These are phyloP conservation scores for Melanaphis sacchari DNA, from an alignment of 1,140 invertebrate species.

Conservation along the genomic window DNA sequence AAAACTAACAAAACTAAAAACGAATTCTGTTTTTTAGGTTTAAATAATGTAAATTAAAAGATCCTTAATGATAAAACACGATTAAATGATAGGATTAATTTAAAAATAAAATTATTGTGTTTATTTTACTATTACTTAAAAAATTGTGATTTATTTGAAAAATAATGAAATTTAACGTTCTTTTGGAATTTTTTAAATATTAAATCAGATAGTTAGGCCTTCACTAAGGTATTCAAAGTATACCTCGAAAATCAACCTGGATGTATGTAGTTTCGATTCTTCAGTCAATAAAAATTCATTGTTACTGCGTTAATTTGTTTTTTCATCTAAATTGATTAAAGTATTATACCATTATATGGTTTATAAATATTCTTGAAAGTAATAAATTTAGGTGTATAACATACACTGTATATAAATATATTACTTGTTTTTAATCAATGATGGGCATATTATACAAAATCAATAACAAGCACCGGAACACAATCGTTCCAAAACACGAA, in stretches of 20 bases:
- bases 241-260: not conserved
- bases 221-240: not conserved
- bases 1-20: not conserved
- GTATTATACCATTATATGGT: not conserved
- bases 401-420: no score
- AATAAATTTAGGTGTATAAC: not conserved
- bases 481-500: not conserved
- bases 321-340: not conserved
- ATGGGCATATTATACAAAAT: not conserved
- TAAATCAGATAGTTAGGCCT: not conserved
- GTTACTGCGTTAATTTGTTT: not conserved
- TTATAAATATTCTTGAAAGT: not conserved
- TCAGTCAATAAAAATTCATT: not conserved
- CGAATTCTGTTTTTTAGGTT: not conserved
- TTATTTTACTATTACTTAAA: not conserved
- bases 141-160: not conserved
- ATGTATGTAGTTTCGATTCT: not conserved
- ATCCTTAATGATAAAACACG: not conserved
- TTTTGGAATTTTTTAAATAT: not conserved
- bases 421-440: not conserved
- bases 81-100: not conserved
- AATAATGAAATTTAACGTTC: not conserved
- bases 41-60: not conserved
- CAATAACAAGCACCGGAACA: not conserved
- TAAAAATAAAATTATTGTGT: not conserved